Conservation (phyloP, 2,113 vertebrate genomes). For the Scalopus aquaticus region DNA sequence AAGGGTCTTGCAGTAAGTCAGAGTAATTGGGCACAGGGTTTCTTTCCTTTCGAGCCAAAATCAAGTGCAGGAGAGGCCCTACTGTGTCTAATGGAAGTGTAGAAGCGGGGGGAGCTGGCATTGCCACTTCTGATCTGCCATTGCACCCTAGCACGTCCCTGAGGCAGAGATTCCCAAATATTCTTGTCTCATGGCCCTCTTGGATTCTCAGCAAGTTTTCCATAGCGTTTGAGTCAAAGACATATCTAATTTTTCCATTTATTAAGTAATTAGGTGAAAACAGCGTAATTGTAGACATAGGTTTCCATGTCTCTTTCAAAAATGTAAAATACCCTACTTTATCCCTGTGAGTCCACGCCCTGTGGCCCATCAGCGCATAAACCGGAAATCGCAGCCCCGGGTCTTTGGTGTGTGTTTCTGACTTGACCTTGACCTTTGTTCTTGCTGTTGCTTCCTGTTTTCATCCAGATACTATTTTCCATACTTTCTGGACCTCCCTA, state of each 20-base stretch:
- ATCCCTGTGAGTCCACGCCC: background rate
- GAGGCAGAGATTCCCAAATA: background rate
- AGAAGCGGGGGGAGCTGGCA: background rate
- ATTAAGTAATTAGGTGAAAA: background rate
- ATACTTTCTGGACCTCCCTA: background rate
- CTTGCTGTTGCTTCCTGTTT: background rate
- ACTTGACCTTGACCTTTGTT: background rate
- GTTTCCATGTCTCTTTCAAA: constrained; percentile 21
- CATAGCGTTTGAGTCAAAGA: background rate
- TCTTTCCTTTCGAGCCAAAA: background rate
- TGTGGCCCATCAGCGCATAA: no score
- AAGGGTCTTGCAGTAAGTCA: background rate
- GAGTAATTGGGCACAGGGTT: background rate
- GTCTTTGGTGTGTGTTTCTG: background rate
- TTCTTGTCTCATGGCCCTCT: background rate
- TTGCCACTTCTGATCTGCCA: background rate
- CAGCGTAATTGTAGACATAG: background rate
- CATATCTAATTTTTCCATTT: background rate
- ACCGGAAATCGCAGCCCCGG: background rate
- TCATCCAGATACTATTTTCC: background rate
- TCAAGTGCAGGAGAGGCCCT: background rate
- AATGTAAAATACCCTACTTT: background rate
- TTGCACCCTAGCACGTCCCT: background rate
- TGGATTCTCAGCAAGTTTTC: constrained; percentile 1
- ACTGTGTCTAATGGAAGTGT: background rate